phyloP scores from a whole-genome alignment of 2,888 invertebrate species.

The Keiferia lycopersicella region DNA sequence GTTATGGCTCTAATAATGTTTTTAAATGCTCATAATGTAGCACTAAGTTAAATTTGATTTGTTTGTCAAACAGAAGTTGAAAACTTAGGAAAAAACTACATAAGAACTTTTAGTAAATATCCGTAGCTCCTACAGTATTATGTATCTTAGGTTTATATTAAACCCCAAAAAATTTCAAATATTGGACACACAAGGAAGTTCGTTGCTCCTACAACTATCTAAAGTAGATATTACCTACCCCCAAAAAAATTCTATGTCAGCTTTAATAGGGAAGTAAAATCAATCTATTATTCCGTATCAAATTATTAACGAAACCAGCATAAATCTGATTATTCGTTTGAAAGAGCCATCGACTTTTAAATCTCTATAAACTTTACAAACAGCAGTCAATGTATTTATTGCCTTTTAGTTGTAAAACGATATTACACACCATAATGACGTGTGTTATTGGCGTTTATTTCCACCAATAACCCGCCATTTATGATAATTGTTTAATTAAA shows the following conservation, averaged over 20 bases:
- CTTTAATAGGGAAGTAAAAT: not conserved
- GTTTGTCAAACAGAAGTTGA: not conserved
- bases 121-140: too few species aligned
- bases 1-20: not conserved
- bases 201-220: too few species aligned
- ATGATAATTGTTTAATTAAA: constrained; percentile 73
- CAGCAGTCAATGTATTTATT: constrained; percentile 80
- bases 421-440: constrained; percentile 79
- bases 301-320: constrained; percentile 72
- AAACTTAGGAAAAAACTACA: too few species aligned
- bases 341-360: constrained; percentile 78
- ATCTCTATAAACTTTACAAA: constrained; percentile 80
- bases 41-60: not conserved
- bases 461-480: constrained; percentile 71
- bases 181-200: too few species aligned
- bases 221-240: too few species aligned
- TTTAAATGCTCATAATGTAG: not conserved
- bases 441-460: constrained; percentile 78
- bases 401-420: constrained; percentile 79
- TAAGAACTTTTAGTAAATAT: too few species aligned
- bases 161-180: too few species aligned
- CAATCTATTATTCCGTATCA: constrained; percentile 38
- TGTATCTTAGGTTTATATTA: too few species aligned
- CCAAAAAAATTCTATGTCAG: too few species aligned
- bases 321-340: constrained; percentile 78